Base-by-base conservation (phyloP, 1,140 invertebrate species). In the Hirudo medicinalis region DNA sequence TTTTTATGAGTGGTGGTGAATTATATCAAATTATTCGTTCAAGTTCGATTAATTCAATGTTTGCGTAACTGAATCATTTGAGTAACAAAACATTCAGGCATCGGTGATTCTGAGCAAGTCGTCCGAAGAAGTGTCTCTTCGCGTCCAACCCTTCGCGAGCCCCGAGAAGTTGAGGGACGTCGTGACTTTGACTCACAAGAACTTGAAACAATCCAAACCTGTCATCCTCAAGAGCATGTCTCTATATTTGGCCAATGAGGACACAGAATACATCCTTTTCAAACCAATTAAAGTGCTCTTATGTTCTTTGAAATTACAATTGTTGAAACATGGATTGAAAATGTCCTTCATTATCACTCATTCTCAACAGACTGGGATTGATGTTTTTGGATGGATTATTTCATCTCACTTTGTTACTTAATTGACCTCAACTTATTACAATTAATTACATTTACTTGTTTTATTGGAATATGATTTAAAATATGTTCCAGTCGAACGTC, bases 261-360 rank as follows among this genome's bases (percentile, higher is more conserved):
- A 97, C 82, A 97, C 94, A 0, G 93, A 97, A 80, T 92, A 91
- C 76, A 96, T 97, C 79, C 84, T 97, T 0, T 95, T 96, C 77
- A 86, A 92, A 71, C 94, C 93, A 9, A 90, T 97, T 49, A 89
- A 91, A 79, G 43, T 49, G 13, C 43, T 49, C 43, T 49, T 49
- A 5, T 49, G 43, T 49, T 13, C 15, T 49, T 11, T 49, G 3
- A 17, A 15, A 6, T 13, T 49, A 5, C 11, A 15, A 17, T 49
- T 49, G 3, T 13, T 49, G 5, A 13, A 49, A 13, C 15, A 2
- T 15, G 43, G 43, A 49, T 49, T 49, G 43, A 36, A 36, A 3
- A 6, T 36, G 32, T 36, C 6, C 32, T 36, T 36, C 6, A 6
- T 36, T 36, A 36, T 36, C 6, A 36, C 32, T 36, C n/a, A n/a